These are phyloP conservation scores for Keiferia lycopersicella DNA, from an alignment of 2,888 invertebrate species.

Conservation along the genomic window DNA sequence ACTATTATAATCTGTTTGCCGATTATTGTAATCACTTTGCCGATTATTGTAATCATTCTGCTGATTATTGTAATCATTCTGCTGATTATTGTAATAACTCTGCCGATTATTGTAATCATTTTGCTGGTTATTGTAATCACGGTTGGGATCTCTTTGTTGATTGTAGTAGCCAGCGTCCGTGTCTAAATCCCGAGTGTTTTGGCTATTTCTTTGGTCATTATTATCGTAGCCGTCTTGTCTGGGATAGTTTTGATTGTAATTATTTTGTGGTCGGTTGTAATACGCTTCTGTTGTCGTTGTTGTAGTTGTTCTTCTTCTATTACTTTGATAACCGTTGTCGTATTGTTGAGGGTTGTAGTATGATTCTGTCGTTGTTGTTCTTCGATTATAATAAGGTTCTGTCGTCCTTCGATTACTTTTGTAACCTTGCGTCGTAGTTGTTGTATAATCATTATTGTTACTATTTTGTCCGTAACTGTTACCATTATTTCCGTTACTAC, in stretches of 20 bases:
- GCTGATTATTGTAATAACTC: conserved; percentile 9
- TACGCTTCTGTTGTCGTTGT: not conserved
- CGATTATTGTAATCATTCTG: not conserved
- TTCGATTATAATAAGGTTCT: conserved; percentile 9
- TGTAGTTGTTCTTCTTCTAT: not conserved
- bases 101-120: not conserved
- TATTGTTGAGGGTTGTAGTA: conserved; percentile 2
- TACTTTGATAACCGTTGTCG: conserved; percentile 5
- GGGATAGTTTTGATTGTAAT: conserved; percentile 7
- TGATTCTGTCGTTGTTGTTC: conserved; percentile 17
- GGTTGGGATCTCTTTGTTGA: not conserved
- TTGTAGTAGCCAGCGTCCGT: not conserved
- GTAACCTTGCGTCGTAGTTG: not conserved
- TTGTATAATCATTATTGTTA: not conserved
- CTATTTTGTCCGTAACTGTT: conserved; percentile 2
- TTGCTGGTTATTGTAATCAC: no score
- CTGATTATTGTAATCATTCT: not conserved
- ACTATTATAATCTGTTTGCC: conserved; percentile 7
- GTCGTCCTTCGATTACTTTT: conserved; percentile 12
- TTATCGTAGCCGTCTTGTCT: not conserved
- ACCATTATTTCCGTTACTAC: not conserved
- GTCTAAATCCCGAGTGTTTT: not conserved
- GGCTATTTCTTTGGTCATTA: not conserved
- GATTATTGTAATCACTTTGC: not conserved
- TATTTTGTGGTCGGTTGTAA: conserved; percentile 11